Evolutionary conservation across 2,888 invertebrate genomes (phyloP).

Genomic region (Brassicogethes aeneus): DNA sequence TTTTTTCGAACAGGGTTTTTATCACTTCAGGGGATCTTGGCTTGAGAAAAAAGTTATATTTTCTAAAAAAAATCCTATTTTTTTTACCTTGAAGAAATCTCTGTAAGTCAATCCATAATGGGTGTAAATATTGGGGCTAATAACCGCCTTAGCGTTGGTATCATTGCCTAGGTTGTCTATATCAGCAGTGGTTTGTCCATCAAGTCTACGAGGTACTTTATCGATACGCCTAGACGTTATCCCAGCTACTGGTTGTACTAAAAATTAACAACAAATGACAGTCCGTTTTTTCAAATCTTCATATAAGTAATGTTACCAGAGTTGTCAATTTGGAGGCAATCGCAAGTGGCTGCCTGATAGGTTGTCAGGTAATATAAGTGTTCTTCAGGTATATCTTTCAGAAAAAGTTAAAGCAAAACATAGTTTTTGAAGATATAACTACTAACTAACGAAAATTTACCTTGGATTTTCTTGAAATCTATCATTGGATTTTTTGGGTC

Average conservation of each 20-base stretch:
- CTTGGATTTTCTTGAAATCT: slow-evolving; percentile 39
- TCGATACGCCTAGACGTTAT: slow-evolving; percentile 29
- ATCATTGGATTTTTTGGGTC: slow-evolving; percentile 39
- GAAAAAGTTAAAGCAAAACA: too few relatives aligned
- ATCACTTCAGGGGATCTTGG: slow-evolving; percentile 33
- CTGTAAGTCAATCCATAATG: slow-evolving; percentile 37
- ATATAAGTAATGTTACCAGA: too few relatives aligned
- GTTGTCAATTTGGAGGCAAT: slow-evolving; percentile 31
- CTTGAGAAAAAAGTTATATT: slow-evolving; percentile 19
- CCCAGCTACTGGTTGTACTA: slow-evolving; percentile 29
- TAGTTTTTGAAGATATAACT: too few relatives aligned
- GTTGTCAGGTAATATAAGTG: slow-evolving; percentile 30
- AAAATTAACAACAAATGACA: too few relatives aligned
- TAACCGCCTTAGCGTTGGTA: slow-evolving; percentile 31
- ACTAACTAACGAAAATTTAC: too few relatives aligned
- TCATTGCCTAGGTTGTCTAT: slow-evolving; percentile 32
- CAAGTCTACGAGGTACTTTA: slow-evolving; percentile 23
- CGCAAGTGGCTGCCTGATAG: slow-evolving; percentile 27
- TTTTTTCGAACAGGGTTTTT: slow-evolving; percentile 44
- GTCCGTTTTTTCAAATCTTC: too few relatives aligned
- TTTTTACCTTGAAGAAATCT: slow-evolving; percentile 38
- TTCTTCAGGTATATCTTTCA: slow-evolving; percentile 28
- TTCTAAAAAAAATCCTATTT: not conserved
- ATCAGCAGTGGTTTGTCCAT: slow-evolving; percentile 27
- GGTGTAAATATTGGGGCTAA: slow-evolving; percentile 41